Percentiles rank a stretch among this genome's conserved stretches.
Evolutionary conservation across 2,888 invertebrate genomes (phyloP).

Genomic region (Aproaerema taeniolella): DNA sequence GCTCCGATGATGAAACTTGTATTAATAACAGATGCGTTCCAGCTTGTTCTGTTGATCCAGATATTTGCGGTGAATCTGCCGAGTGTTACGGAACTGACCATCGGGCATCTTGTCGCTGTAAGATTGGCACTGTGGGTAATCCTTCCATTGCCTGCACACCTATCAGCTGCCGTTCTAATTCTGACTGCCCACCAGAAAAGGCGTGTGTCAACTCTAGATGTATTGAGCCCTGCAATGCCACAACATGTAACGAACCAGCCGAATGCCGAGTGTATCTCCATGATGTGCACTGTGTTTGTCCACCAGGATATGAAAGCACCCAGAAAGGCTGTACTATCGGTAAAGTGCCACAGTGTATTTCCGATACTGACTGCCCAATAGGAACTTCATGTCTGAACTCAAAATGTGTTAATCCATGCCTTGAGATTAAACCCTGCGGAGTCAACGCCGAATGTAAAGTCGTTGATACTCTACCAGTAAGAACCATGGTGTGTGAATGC

Average conservation of each 20-base stretch:
- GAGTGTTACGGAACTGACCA: slow-evolving; percentile 89
- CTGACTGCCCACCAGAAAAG: slow-evolving; percentile 88
- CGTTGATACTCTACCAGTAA: slow-evolving; percentile 87
- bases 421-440: slow-evolving; percentile 87
- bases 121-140: slow-evolving; percentile 88
- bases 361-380: slow-evolving; percentile 89
- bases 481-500: slow-evolving; percentile 94
- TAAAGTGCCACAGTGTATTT: slow-evolving; percentile 81
- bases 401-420: slow-evolving; percentile 91
- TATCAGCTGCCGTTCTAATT: slow-evolving; percentile 88
- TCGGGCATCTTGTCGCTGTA: slow-evolving; percentile 89
- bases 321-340: slow-evolving; percentile 79
- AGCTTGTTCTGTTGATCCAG: slow-evolving; percentile 84
- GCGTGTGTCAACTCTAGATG: slow-evolving; percentile 91
- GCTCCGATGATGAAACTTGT: slow-evolving; percentile 89
- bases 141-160: slow-evolving; percentile 86
- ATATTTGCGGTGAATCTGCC: slow-evolving; percentile 86
- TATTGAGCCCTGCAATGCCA: slow-evolving; percentile 84
- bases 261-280: slow-evolving; percentile 88
- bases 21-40: slow-evolving; percentile 89
- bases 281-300: slow-evolving; percentile 88
- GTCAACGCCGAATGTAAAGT: slow-evolving; percentile 87
- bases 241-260: slow-evolving; percentile 84
- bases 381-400: slow-evolving; percentile 89
- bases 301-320: slow-evolving; percentile 83